phyloP scores from a whole-genome alignment of 2,888 invertebrate genomes.

The Leptogaster cylindrica region DNA sequence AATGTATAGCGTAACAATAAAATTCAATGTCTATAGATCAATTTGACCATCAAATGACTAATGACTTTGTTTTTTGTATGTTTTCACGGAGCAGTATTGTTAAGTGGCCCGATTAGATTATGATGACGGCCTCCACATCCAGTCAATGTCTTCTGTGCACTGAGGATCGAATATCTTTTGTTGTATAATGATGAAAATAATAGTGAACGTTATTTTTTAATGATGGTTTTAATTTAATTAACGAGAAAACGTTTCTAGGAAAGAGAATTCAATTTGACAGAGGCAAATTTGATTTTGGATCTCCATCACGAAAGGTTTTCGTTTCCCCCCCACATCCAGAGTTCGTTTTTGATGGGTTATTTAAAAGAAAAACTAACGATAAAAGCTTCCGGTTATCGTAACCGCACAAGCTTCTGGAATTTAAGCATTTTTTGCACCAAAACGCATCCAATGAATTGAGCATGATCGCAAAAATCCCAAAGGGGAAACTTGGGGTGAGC shows the following conservation, averaged over 20 bases:
- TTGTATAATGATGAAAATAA: constrained; percentile 39
- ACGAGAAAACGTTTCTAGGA: too few relatives aligned
- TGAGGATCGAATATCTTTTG: constrained; percentile 37
- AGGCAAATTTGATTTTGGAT: too few relatives aligned
- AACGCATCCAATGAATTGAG: constrained; percentile 4
- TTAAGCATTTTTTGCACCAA: neutral
- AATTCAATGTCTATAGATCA: constrained; percentile 35
- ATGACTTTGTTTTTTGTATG: constrained; percentile 20
- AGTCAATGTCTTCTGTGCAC: constrained; percentile 32
- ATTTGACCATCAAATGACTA: constrained; percentile 29
- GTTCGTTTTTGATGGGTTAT: too few relatives aligned
- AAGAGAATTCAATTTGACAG: too few relatives aligned
- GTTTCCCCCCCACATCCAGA: too few relatives aligned
- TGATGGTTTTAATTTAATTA: constrained; percentile 62
- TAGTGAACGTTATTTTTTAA: constrained; percentile 37
- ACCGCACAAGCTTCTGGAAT: neutral
- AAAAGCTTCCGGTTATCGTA: neutral
- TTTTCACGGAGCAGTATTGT: too few relatives aligned
- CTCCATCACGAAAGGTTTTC: too few relatives aligned
- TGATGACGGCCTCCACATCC: constrained; percentile 21
- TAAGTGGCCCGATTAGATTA: too few relatives aligned
- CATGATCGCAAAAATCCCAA: constrained; percentile 2
- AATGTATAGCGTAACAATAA: constrained; percentile 37
- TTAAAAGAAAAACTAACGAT: too few relatives aligned
- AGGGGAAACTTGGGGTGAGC: neutral